Percentiles rank a stretch among this genome's conserved stretches.
Evolutionary conservation across 2,888 invertebrate species (phyloP).

Genomic region (Zhuqinia jingwanae): DNA sequence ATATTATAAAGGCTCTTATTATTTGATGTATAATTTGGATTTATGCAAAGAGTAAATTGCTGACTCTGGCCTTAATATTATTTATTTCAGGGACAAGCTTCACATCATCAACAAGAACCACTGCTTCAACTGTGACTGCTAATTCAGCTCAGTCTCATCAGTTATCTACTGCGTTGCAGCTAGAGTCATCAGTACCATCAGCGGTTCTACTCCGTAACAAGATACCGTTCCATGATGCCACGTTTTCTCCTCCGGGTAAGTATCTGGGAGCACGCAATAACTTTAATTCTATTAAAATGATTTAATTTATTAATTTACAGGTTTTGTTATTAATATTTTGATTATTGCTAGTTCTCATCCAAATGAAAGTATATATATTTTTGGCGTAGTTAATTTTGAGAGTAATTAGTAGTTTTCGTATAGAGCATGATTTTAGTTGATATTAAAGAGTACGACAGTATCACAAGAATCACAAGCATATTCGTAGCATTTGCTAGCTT

Average conservation of each 20-base stretch:
- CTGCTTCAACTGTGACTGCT: slow-evolving; percentile 67
- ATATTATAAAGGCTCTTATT: too few relatives aligned
- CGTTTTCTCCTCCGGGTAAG: slow-evolving; percentile 75
- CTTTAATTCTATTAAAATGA: neutral
- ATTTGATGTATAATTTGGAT: too few relatives aligned
- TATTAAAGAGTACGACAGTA: too few relatives aligned
- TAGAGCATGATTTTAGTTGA: too few relatives aligned
- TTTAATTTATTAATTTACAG: slow-evolving; percentile 11
- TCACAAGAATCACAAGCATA: too few relatives aligned
- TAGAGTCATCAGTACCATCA: slow-evolving; percentile 68
- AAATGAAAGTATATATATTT: neutral
- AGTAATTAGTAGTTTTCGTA: too few relatives aligned
- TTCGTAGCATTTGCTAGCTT: too few relatives aligned
- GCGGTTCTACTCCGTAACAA: slow-evolving; percentile 58
- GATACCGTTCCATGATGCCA: slow-evolving; percentile 64
- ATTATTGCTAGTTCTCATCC: too few relatives aligned
- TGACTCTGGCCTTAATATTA: too few relatives aligned
- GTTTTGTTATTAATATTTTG: neutral
- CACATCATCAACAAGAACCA: slow-evolving; percentile 67
- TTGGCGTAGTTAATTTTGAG: too few relatives aligned
- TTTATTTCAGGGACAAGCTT: slow-evolving; percentile 74
- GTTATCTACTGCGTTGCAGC: slow-evolving; percentile 66
- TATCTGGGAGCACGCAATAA: neutral
- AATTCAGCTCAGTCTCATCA: slow-evolving; percentile 66
- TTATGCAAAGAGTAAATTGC: too few relatives aligned